Conservation (phyloP, 2,113 vertebrate genomes). For the Garra rufa region DNA sequence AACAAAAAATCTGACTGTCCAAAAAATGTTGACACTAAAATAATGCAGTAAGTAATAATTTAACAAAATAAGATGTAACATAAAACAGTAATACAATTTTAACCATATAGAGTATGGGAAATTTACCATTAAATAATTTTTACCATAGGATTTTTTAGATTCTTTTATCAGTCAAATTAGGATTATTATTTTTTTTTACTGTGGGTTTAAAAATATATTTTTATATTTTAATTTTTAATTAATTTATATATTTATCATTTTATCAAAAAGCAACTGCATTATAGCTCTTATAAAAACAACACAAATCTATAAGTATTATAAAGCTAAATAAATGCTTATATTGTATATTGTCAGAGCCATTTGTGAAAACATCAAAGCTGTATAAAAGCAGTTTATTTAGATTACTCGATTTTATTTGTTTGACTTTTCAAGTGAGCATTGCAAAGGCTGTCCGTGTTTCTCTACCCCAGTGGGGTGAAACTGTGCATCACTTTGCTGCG, state of each 20-base stretch:
- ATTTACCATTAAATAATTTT: no score
- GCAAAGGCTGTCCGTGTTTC: conserved; percentile 51
- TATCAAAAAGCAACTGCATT: neutral
- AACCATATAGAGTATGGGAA: neutral
- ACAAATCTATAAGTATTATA: no score
- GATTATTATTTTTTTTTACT: no score
- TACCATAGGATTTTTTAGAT: no score
- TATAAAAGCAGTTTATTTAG: conserved; percentile 66
- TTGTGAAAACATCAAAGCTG: conserved; percentile 54
- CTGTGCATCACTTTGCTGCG: conserved; percentile 48
- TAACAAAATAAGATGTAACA: neutral
- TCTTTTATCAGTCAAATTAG: no score
- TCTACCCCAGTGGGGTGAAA: conserved; percentile 61
- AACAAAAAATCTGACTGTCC: no score
- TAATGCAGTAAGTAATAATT: no score
- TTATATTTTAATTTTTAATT: no score
- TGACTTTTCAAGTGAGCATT: conserved; percentile 59
- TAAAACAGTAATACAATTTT: neutral
- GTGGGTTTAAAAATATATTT: no score
- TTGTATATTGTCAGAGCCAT: conserved; percentile 55
- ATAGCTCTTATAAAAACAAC: neutral
- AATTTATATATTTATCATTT: no score
- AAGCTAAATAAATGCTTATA: neutral
- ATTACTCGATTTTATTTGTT: conserved; percentile 54
- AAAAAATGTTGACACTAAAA: no score